phyloP scores from a whole-genome alignment of 2,797 vertebrate species.

The Halcyon badia region DNA sequence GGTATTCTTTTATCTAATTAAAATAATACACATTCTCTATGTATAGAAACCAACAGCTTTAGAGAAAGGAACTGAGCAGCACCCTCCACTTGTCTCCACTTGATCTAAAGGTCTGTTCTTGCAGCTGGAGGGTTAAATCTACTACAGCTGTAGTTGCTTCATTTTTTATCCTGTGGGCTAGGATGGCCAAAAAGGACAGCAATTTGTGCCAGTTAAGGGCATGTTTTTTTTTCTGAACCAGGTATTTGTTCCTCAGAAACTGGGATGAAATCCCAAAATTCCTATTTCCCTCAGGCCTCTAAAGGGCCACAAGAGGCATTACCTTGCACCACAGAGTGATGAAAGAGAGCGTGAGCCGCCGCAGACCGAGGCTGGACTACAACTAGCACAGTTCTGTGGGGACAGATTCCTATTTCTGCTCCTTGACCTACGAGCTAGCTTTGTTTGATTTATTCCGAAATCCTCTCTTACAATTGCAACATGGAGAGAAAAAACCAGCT shows the following conservation, averaged over 20 bases:
- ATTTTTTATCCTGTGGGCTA: not conserved
- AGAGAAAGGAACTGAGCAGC: not conserved
- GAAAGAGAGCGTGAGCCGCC: not conserved
- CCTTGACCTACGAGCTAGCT: constrained; percentile 5
- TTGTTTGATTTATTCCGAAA: constrained; percentile 3
- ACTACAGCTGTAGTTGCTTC: not conserved
- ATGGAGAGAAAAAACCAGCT: not conserved
- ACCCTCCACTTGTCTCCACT: not conserved
- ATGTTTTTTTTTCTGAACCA: not conserved
- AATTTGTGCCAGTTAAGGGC: not conserved
- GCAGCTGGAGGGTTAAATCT: constrained; percentile 4
- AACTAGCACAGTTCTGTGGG: not conserved
- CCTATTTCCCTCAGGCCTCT: not conserved
- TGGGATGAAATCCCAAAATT: not conserved
- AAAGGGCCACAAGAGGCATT: not conserved
- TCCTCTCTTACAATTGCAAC: not conserved
- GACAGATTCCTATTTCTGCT: not conserved
- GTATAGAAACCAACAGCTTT: not conserved
- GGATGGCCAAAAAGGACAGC: not conserved
- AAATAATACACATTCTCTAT: constrained; percentile 27
- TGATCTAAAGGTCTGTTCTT: constrained; percentile 15
- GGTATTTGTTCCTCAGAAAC: not conserved
- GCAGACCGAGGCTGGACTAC: not conserved
- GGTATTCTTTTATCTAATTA: constrained; percentile 37
- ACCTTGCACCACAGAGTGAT: not conserved